Base-by-base conservation (phyloP, 2,797 vertebrate species). In the Acanthurus leucopareius region DNA sequence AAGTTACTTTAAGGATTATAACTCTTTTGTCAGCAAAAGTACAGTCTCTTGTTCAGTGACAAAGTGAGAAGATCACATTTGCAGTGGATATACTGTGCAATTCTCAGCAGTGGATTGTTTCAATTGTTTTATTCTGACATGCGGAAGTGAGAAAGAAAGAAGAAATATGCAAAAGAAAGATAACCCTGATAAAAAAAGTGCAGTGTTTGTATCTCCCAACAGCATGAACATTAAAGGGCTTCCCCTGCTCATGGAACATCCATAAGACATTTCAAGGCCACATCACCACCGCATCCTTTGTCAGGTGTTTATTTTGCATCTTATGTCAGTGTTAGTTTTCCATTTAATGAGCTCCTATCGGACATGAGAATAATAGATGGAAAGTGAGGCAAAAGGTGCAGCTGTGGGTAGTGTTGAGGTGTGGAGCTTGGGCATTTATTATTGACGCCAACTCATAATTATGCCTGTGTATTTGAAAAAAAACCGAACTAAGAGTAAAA, bases 401-500 rank as follows among this genome's bases (percentile, higher is more conserved):
- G 47, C 15, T 25, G 52, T 15, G 35, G 25, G 19, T 10, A 8
- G 25, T 1, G 13, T 1, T 47, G 6, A 59, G 17, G 69, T 32
- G 20, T 67, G 63, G 45, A 51, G 19, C 45, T 17, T 10, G n/a
- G n/a, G n/a, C n/a, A n/a, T n/a, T n/a, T n/a, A n/a, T 49, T 44
- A 4, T 7, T 13, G 10, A 16, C 20, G 13, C 6, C 6, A 62
- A 48, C 40, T 16, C 4, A 7, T 19, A 8, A 0, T 63, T 47
- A 1, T 42, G 38, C 9, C 28, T 19, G 7, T 44, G 7, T 11
- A n/a, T 0, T n/a, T n/a, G n/a, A 28, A 42, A 16, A 40, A 59
- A n/a, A n/a, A 4, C 28, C 32, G 7, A 7, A 16, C 40, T 44
- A 8, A 10, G 7, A 20, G 53, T 7, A 3, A 16, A 20, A 16